Evolutionary conservation across 2,113 vertebrate species (phyloP).

Genomic region (Nettapus auritus): DNA sequence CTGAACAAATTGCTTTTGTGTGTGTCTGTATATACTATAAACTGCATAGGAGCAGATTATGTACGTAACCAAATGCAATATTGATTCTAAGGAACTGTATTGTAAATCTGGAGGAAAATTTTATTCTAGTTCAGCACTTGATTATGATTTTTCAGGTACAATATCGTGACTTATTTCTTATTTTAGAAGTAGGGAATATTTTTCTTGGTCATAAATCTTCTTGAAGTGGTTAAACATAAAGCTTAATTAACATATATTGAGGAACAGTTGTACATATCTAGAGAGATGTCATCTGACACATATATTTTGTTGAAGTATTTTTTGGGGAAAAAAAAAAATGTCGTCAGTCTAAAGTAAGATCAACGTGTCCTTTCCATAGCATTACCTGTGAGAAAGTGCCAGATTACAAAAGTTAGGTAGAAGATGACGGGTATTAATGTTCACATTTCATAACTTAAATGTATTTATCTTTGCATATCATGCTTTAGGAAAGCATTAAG

Average conservation of each 20-base stretch:
- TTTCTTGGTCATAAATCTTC: not conserved
- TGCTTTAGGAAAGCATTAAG: not conserved
- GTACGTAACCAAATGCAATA: not conserved
- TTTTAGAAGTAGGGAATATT: not conserved
- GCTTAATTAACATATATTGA: not conserved
- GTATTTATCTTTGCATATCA: not conserved
- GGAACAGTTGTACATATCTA: not conserved
- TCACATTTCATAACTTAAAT: not conserved
- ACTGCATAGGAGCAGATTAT: not conserved
- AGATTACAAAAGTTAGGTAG: not conserved
- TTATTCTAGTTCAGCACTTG: not conserved
- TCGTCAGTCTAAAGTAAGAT: not conserved
- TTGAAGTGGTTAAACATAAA: not conserved
- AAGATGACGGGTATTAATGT: not conserved
- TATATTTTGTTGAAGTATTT: not conserved
- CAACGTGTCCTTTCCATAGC: not conserved
- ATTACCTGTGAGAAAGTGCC: not conserved
- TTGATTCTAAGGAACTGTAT: not conserved
- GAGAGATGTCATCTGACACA: fast-evolving
- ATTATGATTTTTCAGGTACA: not conserved
- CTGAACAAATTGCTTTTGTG: not conserved
- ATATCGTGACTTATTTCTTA: not conserved
- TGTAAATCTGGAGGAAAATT: not conserved
- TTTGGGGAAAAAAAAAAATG: not conserved
- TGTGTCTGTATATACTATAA: not conserved